Evolutionary conservation across 2,113 vertebrate genomes (phyloP).

Genomic region (Hemibagrus wyckioides): DNA sequence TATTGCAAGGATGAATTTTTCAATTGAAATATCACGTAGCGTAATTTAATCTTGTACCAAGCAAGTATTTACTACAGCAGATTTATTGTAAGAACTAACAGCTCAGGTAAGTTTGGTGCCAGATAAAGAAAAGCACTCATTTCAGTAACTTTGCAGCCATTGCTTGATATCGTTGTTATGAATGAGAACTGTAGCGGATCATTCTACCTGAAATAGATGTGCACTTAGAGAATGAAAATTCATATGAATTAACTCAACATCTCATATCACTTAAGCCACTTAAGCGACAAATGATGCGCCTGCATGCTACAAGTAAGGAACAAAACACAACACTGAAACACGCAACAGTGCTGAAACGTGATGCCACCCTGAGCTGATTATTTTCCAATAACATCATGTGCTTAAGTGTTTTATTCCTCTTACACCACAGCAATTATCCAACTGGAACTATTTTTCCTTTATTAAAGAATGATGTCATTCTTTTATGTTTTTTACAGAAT

Average conservation of each 20-base stretch:
- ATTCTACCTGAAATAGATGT: neutral
- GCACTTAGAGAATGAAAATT: neutral
- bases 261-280: conserved; percentile 8
- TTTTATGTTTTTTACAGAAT: neutral
- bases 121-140: neutral
- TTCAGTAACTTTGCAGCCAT: neutral
- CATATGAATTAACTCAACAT: conserved; percentile 12
- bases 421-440: neutral
- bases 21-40: neutral
- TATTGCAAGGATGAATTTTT: neutral
- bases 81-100: neutral
- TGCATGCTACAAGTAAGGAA: neutral
- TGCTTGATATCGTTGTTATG: neutral
- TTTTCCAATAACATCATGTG: neutral
- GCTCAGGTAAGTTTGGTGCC: neutral
- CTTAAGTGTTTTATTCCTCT: neutral
- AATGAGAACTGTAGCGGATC: neutral
- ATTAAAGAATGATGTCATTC: no score
- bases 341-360: neutral
- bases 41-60: neutral
- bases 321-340: neutral
- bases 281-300: no score
- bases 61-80: neutral
- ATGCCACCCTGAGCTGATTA: neutral
- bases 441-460: neutral